Conservation (phyloP, 2,113 vertebrate genomes). For the Eidolon helvum region DNA sequence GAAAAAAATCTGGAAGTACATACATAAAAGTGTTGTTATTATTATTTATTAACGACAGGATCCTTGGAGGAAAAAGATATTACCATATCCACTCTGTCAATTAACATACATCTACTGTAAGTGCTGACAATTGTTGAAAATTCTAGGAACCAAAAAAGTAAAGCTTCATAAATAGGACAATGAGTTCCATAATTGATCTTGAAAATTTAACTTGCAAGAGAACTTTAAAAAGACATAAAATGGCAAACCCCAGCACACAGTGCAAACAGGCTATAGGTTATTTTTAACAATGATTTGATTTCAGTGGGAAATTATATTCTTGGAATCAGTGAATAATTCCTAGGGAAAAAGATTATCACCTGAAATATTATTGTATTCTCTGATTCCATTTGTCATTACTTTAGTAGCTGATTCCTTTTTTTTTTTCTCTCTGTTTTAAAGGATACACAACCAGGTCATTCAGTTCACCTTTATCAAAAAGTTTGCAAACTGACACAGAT, state of each 20-base stretch:
- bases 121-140: neutral
- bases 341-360: neutral
- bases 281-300: conserved; percentile 12
- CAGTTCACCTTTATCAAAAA: neutral
- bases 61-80: neutral
- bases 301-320: neutral
- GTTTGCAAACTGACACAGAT: neutral
- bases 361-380: conserved; percentile 9
- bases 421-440: neutral
- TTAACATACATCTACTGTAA: neutral
- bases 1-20: neutral
- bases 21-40: neutral
- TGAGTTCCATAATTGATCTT: neutral
- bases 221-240: neutral
- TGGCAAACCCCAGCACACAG: neutral
- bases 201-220: neutral
- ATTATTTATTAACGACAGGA: neutral
- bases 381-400: neutral
- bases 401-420: neutral
- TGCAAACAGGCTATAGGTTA: neutral
- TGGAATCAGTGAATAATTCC: conserved; percentile 10
- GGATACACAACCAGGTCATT: neutral
- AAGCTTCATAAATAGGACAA: neutral
- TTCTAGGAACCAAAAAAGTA: neutral
- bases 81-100: neutral